Base-by-base conservation (phyloP, 2,113 vertebrate genomes). In the Microtus ochrogaster region DNA sequence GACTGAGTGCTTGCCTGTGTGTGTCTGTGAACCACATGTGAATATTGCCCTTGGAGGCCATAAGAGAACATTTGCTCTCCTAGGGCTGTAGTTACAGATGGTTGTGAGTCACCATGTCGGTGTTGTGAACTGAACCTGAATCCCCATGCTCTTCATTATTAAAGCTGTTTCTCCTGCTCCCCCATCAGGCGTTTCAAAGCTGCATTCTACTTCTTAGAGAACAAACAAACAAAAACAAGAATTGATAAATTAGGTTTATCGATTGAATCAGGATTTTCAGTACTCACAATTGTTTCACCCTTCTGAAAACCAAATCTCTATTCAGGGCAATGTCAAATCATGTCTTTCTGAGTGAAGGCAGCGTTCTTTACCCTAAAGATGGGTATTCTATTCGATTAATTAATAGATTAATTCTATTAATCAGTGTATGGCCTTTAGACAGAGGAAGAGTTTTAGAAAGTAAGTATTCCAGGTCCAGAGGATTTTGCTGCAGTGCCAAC, bases 301-400 rank as follows among this genome's bases (percentile, higher is more conserved):
- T 66, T 28, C 30, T 94, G 85, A 88, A 39, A 96, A 63, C 0
- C 19, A 36, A 89, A 24, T 91, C 92, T 97, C 58, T 63, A 52
- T 9, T 90, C 87, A 39, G 4, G 2, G 61, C 17, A 81, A 63
- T 28, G 81, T 16, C 81, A 63, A 83, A 41, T 36, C 58, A 21
- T 6, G 0, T 52, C 39, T 28, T 36, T 68, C 22, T 39, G 14
- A 79, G 72, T 7, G 3, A 19, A 21, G 5, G 30, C 47, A 91
- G 39, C 24, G 16, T 21, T 86, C 16, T 68, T 94, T 11, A 77
- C 70, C 11, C 78, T 72, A 49, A 93, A 63, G 68, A 90, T 84
- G 5, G 44, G 30, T 49, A 90, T 90, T 88, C 65, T 44, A 16
- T 90, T 72, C 61, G 21, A 58, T 21, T 58, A 58, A 58, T 58